Evolutionary conservation across 2,797 vertebrate species (phyloP), one percentile per base, ranked within the genome.

Genomic region (Myotis planiceps): DNA sequence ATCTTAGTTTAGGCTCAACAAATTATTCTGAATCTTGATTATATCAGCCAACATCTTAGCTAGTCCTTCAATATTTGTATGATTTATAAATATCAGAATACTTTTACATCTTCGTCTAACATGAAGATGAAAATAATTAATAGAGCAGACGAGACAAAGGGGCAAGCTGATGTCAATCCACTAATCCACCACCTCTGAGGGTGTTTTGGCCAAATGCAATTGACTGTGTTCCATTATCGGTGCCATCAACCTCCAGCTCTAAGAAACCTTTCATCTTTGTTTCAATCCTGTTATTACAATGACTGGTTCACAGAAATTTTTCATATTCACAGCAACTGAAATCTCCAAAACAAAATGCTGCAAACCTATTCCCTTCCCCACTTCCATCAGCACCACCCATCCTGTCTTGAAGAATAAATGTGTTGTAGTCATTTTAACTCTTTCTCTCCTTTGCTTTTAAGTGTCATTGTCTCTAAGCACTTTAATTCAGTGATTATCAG

Each of bases 361-460:
- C 45, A 49, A 32, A 80, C 10, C 21, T 68, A 10, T 39, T 90
- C 34, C 16, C 29, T 79, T 69, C 18, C 25, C 25, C 29, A 42
- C 29, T 51, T 60, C 58, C 6, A 63, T 27, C 14, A 60, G 29
- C 16, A 51, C 23, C 12, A 21, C 12, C 16, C 49, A 45, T 21
- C 47, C 75, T 87, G 45, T 65, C 71, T 93, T 58, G 16, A 95
- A 96, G 58, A 89, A 90, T 74, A 23, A 68, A 68, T 74, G 5
- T 23, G 10, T 55, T 39, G 9, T 6, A n/a, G 71, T 91, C 25
- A 16, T 42, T 94, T 89, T 42, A 45, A 87, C 10, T 69, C 39
- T 74, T 83, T 47, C 19, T 60, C 74, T 16, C 3, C 16, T 72
- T 80, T 37, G 37, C 9, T 68, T 68, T 47, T 37, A 68, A 51